Conservation (phyloP, 2,888 invertebrate species). For the Penaeus monodon region DNA sequence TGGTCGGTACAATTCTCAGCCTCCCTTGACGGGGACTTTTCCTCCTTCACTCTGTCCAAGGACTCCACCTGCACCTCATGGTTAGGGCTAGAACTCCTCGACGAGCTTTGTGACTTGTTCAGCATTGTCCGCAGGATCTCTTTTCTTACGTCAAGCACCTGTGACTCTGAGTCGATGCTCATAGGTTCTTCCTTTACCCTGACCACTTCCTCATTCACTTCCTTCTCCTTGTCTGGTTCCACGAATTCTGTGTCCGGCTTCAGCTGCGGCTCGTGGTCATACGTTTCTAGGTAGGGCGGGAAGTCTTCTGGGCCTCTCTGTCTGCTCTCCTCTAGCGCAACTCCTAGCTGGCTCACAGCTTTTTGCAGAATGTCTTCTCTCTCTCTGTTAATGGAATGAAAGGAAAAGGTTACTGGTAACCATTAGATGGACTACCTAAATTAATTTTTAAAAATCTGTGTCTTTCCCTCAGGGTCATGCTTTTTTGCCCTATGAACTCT, state of each 20-base stretch:
- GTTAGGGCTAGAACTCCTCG: background rate
- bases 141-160: constrained; percentile 1
- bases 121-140: background rate
- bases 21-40: background rate
- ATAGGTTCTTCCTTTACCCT: background rate
- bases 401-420: too few relatives aligned
- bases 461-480: too few relatives aligned
- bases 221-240: constrained; percentile 20
- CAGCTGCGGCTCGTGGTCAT: background rate
- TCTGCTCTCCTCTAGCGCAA: constrained; percentile 15
- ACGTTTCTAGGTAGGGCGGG: too few relatives aligned
- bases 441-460: too few relatives aligned
- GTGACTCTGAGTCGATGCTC: constrained; percentile 11
- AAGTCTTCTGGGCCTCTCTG: background rate
- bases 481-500: too few relatives aligned
- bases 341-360: constrained; percentile 37
- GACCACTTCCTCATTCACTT: constrained; percentile 4
- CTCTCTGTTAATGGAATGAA: constrained; percentile 15
- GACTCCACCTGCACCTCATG: background rate
- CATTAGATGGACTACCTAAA: too few relatives aligned
- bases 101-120: constrained; percentile 7
- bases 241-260: constrained; percentile 3
- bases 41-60: constrained; percentile 4
- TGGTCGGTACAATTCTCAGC: background rate
- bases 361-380: constrained; percentile 50